Base-by-base conservation (phyloP, 2,113 vertebrate species). In the Aegotheles bennettii region DNA sequence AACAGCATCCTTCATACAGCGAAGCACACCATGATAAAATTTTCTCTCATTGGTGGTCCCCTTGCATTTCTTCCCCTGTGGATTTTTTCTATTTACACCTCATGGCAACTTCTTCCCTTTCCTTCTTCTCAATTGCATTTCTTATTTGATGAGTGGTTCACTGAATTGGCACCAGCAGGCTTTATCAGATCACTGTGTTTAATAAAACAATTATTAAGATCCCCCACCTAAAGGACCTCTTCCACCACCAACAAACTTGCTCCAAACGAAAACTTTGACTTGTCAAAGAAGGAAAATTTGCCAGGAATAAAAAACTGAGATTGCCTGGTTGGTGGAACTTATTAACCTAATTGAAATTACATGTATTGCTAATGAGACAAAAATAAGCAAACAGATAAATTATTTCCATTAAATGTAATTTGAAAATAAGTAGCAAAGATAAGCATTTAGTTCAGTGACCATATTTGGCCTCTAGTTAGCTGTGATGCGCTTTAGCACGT, bases 281-380 rank as follows among this genome's bases (percentile, higher is more conserved):
- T 33, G 1, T 71, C 57, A 48, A 77, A 83, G 25, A 28, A 45
- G 24, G 13, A 50, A 86, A 86, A 81, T 51, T 50, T 85, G 15
- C 20, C 65, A 71, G 57, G 38, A 76, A 64, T 75, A 68, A 82
- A 31, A 9, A 15, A 83, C 19, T 63, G 83, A 85, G 40, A 51
- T 81, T 90, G 61, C 84, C 88, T 93, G 36, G 64, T 76, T 89
- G 87, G 60, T 92, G 67, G 54, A 74, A 94, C 68, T 69, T 75
- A 82, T 87, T 83, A 90, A 48, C 80, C 31, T 94, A 89, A 84
- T 11, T 96, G 91, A 96, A 96, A 91, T 68, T 79, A 84, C 84
- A 57, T 25, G 57, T 86, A 57, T 91, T 92, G 89, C 89, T 94
- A 97, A 95, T 95, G 82, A 98, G 93, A 95, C 45, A 94, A 95